Evolutionary conservation across 2,797 vertebrate species (phyloP).

Genomic region (Bradypus variegatus): DNA sequence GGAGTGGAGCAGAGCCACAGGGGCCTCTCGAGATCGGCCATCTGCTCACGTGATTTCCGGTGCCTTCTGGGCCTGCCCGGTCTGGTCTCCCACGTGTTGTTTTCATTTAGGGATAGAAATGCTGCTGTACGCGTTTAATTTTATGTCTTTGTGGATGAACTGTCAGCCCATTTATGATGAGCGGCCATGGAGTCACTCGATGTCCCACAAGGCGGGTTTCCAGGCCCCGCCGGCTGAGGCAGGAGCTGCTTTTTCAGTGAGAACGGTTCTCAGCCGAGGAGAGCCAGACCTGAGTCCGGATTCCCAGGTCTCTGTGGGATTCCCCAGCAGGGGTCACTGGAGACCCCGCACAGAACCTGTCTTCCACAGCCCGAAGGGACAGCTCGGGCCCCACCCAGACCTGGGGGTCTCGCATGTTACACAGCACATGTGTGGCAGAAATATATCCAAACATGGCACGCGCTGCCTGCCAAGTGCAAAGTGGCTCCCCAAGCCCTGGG

Average conservation of each 20-base stretch:
- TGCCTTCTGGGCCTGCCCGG: not conserved
- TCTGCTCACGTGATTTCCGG: not conserved
- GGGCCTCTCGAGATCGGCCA: not conserved
- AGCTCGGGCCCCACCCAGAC: not conserved
- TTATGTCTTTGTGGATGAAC: not conserved
- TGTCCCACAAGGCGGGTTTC: not conserved
- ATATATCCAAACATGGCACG: accelerated
- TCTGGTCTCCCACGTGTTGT: not conserved
- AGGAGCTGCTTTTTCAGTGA: not conserved
- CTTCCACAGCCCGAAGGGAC: too few relatives aligned
- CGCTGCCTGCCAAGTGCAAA: not conserved
- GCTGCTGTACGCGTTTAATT: not conserved
- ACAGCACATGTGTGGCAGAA: not conserved
- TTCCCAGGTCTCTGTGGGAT: too few relatives aligned
- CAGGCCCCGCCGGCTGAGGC: not conserved
- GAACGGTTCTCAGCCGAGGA: too few relatives aligned
- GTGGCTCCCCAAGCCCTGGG: accelerated
- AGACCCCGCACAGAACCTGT: not conserved
- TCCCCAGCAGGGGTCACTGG: too few relatives aligned
- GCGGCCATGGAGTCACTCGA: not conserved
- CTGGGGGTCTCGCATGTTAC: not conserved
- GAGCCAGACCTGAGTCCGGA: accelerated
- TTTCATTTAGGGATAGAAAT: not conserved
- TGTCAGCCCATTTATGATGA: not conserved
- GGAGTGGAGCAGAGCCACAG: not conserved